Conservation (phyloP, 1,140 invertebrate genomes). For the Daktulosphaira vitifoliae region DNA sequence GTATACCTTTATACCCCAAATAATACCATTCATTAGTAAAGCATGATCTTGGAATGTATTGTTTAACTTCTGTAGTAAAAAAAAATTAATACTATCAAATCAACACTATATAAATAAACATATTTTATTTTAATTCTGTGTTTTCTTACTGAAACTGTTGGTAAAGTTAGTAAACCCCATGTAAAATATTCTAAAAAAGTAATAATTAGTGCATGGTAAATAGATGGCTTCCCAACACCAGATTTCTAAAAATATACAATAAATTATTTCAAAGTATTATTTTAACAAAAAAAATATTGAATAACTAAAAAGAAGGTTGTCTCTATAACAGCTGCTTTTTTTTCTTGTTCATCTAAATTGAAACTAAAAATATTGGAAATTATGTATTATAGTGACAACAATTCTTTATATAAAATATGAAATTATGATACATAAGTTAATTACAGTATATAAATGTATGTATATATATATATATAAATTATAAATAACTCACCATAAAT, state of each 20-base stretch:
- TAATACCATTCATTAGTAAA: slow-evolving; percentile 98
- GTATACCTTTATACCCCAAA: slow-evolving; percentile 85
- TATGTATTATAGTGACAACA: too few relatives aligned
- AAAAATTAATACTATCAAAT: slow-evolving; percentile 32
- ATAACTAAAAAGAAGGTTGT: too few relatives aligned
- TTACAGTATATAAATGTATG: too few relatives aligned
- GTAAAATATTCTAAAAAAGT: slow-evolving; percentile 99
- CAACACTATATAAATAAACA: not conserved
- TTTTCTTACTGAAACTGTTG: slow-evolving; percentile 92
- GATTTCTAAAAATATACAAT: slow-evolving; percentile 59
- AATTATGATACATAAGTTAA: too few relatives aligned
- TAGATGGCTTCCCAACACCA: slow-evolving; percentile 84
- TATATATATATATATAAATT: too few relatives aligned
- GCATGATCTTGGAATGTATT: slow-evolving; percentile 97
- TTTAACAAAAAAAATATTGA: too few relatives aligned
- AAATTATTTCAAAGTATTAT: too few relatives aligned
- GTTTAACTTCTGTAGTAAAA: slow-evolving; percentile 66
- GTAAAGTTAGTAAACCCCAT: slow-evolving; percentile 96
- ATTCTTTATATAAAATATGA: too few relatives aligned
- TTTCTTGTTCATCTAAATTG: too few relatives aligned
- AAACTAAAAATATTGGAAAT: too few relatives aligned
- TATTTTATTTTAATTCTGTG: too few relatives aligned
- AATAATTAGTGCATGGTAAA: slow-evolving; percentile 96
- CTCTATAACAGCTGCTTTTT: too few relatives aligned
- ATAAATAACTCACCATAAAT: slow-evolving; percentile 20